Conservation (phyloP, 2,113 vertebrate species). For the Ictidomys tridecemlineatus region DNA sequence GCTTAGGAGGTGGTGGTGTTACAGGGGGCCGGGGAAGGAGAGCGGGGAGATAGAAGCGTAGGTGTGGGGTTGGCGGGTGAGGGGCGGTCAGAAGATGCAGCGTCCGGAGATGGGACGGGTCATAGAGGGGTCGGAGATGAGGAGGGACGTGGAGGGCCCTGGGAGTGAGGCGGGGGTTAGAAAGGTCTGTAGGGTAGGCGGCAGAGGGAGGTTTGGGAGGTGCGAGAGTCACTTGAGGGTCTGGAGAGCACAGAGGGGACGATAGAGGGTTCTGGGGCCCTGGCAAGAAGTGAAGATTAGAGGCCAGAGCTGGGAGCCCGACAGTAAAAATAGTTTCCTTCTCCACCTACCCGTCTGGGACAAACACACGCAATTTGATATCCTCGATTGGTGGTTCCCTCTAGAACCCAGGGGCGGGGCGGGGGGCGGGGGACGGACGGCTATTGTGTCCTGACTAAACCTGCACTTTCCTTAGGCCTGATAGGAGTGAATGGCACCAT, state of each 20-base stretch:
- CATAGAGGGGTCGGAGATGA: conserved; percentile 51
- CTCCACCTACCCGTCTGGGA: background rate
- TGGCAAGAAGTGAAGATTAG: conserved; percentile 47
- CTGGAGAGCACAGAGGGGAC: background rate
- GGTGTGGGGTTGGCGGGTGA: background rate
- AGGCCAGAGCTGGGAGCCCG: conserved; percentile 28
- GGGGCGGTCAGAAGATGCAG: conserved; percentile 51
- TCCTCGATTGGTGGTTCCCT: background rate
- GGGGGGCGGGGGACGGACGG: background rate
- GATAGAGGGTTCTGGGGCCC: background rate
- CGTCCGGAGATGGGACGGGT: conserved; percentile 67
- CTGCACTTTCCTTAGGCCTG: background rate
- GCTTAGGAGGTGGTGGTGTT: conserved; percentile 65
- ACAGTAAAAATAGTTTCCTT: background rate
- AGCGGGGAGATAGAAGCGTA: conserved; percentile 33
- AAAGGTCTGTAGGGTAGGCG: conserved; percentile 8
- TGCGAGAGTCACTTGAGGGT: background rate
- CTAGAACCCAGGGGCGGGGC: background rate
- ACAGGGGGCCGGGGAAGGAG: conserved; percentile 47
- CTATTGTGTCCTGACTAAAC: background rate
- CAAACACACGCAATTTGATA: background rate
- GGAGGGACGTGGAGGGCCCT: background rate
- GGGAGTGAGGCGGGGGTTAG: background rate
- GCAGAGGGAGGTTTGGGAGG: background rate
- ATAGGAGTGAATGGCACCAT: background rate